Evolutionary conservation across 1,140 invertebrate genomes (phyloP).

Genomic region (Theocolax elegans): DNA sequence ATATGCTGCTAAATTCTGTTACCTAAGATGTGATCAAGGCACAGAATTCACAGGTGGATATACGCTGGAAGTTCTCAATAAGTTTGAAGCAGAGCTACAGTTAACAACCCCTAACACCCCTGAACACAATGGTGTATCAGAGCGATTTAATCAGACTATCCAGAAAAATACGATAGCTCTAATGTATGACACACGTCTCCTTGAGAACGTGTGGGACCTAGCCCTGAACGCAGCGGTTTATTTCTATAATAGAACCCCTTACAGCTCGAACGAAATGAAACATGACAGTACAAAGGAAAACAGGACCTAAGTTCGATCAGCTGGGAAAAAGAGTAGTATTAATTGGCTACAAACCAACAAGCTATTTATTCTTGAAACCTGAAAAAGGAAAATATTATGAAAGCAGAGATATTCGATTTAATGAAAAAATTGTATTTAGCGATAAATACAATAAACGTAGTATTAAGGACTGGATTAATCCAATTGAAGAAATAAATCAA

Average conservation of each 20-base stretch:
- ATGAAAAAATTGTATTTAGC: too few relatives aligned
- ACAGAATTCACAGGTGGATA: conserved; percentile 28
- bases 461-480: not conserved
- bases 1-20: not conserved
- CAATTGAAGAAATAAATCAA: not conserved
- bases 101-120: too few relatives aligned
- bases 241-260: conserved; percentile 49
- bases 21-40: not conserved
- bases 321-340: conserved; percentile 21
- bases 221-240: conserved; percentile 46
- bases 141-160: conserved; percentile 52
- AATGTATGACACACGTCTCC: conserved; percentile 46
- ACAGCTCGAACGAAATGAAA: conserved; percentile 37
- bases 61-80: conserved; percentile 52
- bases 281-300: too few relatives aligned
- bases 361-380: conserved; percentile 44
- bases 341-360: conserved; percentile 42
- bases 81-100: too few relatives aligned
- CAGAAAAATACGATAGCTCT: conserved; percentile 46
- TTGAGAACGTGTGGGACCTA: too few relatives aligned
- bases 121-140: too few relatives aligned
- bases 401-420: too few relatives aligned
- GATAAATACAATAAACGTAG: too few relatives aligned
- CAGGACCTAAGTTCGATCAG: conserved; percentile 34
- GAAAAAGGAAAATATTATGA: too few relatives aligned